phyloP scores from a whole-genome alignment of 2,888 invertebrate species.

The Polymixis flavicincta region DNA sequence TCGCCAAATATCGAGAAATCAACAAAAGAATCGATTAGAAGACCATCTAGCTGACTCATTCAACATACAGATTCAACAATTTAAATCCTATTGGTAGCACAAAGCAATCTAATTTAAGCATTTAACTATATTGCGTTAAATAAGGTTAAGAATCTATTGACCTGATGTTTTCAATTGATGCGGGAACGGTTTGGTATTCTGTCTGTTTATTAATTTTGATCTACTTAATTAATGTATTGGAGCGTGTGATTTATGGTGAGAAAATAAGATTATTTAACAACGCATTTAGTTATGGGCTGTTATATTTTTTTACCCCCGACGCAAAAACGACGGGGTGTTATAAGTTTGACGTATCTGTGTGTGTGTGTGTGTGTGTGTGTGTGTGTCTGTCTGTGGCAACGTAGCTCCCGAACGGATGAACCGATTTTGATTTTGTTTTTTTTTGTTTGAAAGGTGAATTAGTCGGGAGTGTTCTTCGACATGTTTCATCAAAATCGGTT shows the following conservation, averaged over 20 bases:
- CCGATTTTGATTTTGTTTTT: too few species aligned
- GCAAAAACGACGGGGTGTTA: too few species aligned
- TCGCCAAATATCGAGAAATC: constrained; percentile 7
- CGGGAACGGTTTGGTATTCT: constrained; percentile 67
- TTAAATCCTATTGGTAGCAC: constrained; percentile 64
- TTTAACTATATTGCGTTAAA: constrained; percentile 73
- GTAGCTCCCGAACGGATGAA: too few species aligned
- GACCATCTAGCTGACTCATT: constrained; percentile 67
- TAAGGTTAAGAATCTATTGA: constrained; percentile 83
- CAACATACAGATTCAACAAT: constrained; percentile 45
- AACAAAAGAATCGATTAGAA: constrained; percentile 24
- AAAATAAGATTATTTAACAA: neutral
- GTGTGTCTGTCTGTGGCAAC: too few species aligned
- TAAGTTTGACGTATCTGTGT: too few species aligned
- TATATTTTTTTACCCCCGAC: too few species aligned
- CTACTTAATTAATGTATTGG: constrained; percentile 23
- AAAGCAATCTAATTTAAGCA: constrained; percentile 82
- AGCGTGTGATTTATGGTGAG: constrained; percentile 46
- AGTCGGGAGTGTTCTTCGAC: too few species aligned
- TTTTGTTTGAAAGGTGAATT: too few species aligned
- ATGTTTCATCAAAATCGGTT: too few species aligned
- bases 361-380: too few species aligned
- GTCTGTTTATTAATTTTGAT: constrained; percentile 48
- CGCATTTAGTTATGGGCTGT: neutral
- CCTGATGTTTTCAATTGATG: constrained; percentile 73